Evolutionary conservation across 2,113 vertebrate species (phyloP).

Genomic region (Psophia crepitans): DNA sequence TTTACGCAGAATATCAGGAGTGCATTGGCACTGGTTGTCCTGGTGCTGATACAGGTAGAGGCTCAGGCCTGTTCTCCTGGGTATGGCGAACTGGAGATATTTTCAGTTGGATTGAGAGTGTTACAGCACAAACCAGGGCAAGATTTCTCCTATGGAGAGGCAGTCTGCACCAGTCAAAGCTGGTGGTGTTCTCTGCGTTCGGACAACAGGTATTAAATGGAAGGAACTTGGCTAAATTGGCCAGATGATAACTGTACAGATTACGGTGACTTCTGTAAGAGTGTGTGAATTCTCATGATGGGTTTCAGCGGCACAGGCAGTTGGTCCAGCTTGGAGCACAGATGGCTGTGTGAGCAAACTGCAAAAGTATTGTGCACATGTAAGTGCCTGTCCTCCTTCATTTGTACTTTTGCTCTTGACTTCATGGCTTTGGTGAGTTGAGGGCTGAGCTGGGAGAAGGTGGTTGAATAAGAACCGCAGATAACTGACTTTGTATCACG

Average conservation of each 20-base stretch:
- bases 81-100: not conserved
- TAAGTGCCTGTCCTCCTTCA: not conserved
- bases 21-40: not conserved
- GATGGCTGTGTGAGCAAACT: not conserved
- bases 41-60: not conserved
- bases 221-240: not conserved
- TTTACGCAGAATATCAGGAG: not conserved
- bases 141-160: not conserved
- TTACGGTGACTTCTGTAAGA: not conserved
- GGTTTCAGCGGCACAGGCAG: not conserved
- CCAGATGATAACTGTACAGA: not conserved
- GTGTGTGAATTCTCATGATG: not conserved
- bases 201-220: not conserved
- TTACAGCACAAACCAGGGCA: not conserved
- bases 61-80: not conserved
- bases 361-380: not conserved
- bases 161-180: not conserved
- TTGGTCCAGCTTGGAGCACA: not conserved
- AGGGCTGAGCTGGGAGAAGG: not conserved
- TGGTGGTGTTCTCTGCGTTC: not conserved
- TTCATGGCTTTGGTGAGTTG: not conserved
- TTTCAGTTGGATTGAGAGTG: not conserved
- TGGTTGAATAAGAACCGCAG: not conserved
- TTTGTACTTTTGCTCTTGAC: not conserved
- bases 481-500: not conserved